Evolutionary conservation across 64 coral and sea anemone species (phyloP).

Genomic region (Porites lutea): DNA sequence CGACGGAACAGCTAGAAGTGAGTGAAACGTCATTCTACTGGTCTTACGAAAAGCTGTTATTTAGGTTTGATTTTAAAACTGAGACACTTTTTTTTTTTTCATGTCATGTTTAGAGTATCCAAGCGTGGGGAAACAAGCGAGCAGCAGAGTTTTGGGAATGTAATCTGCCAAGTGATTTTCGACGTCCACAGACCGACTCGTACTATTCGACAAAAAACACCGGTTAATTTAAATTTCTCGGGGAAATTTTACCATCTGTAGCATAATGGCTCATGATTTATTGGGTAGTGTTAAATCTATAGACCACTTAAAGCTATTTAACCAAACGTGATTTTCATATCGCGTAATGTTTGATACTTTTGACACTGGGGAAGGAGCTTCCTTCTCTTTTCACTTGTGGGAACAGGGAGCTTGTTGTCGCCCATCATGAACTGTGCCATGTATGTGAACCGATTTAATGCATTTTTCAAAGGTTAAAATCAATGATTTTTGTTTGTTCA

Average conservation of each 20-base stretch:
- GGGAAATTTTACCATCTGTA: neutral
- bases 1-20: slow-evolving; percentile 92
- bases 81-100: neutral
- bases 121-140: slow-evolving; percentile 93
- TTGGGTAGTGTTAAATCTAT: neutral
- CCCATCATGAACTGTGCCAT: neutral
- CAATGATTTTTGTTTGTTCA: no score
- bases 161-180: slow-evolving; percentile 84
- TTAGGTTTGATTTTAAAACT: neutral
- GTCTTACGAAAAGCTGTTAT: neutral
- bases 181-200: slow-evolving; percentile 89
- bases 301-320: no score
- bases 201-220: slow-evolving; percentile 60
- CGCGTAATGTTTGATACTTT: no score
- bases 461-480: neutral
- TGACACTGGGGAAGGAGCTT: neutral
- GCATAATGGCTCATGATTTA: neutral
- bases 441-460: neutral
- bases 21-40: neutral
- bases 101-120: slow-evolving; percentile 74
- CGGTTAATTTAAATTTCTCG: neutral
- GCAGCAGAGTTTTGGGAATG: slow-evolving; percentile 88
- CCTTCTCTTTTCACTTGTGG: neutral
- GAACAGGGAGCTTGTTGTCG: neutral
- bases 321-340: no score